Percentiles rank a stretch among this genome's conserved stretches.
Evolutionary conservation across 2,797 vertebrate species (phyloP).

Genomic region (Paratrypauchen microcephalus): DNA sequence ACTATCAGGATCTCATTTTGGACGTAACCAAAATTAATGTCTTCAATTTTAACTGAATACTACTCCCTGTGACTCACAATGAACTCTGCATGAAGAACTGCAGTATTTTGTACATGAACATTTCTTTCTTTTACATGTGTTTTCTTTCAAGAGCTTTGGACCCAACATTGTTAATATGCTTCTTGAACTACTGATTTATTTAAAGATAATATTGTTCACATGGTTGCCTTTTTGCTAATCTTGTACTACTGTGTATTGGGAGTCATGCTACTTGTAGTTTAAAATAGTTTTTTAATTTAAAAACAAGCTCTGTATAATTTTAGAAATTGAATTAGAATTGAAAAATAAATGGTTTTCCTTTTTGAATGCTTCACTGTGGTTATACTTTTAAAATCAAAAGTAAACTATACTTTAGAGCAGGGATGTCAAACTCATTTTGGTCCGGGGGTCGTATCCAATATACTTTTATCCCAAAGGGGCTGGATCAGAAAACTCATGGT

Average conservation of each 20-base stretch:
- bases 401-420: too few species aligned
- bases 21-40: too few species aligned
- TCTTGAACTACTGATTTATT: conserved; percentile 7
- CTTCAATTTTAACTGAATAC: not conserved
- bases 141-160: conserved; percentile 37
- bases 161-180: conserved; percentile 23
- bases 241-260: conserved; percentile 6
- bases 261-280: conserved; percentile 12
- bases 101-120: conserved; percentile 50
- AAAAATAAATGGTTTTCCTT: conserved; percentile 44
- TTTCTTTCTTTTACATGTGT: conserved; percentile 24
- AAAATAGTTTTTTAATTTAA: not conserved
- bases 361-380: not conserved
- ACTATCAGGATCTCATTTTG: not conserved
- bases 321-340: conserved; percentile 26
- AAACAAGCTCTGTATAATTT: not conserved
- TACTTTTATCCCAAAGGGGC: too few species aligned
- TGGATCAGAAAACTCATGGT: too few species aligned
- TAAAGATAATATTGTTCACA: conserved; percentile 53
- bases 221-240: conserved; percentile 67
- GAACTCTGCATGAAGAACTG: not conserved
- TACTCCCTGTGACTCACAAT: not conserved
- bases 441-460: too few species aligned
- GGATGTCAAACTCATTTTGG: too few species aligned
- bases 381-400: not conserved